These are phyloP conservation scores for Coracias cyanogaster DNA, from an alignment of 2,797 vertebrate genomes.

Conservation along the genomic window DNA sequence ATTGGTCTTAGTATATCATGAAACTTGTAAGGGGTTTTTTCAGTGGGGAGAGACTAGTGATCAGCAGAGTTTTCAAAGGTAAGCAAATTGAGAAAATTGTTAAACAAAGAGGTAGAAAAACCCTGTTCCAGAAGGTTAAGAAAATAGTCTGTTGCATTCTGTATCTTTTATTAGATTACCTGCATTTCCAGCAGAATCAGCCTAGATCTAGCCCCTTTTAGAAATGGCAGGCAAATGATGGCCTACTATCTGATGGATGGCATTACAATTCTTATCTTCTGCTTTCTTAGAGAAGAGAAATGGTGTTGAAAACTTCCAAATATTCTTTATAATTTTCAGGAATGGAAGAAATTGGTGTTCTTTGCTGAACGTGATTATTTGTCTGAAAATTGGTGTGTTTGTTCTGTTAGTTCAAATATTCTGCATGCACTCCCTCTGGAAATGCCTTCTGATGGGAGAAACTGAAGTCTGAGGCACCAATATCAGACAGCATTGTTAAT, in stretches of 20 bases:
- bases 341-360: not conserved
- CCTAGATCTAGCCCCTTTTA: not conserved
- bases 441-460: not conserved
- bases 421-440: not conserved
- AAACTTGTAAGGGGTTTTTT: not conserved
- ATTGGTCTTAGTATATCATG: not conserved
- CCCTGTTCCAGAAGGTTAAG: not conserved
- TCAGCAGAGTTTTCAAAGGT: not conserved
- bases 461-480: not conserved
- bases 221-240: not conserved
- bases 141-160: not conserved
- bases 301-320: not conserved
- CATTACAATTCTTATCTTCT: not conserved
- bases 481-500: conserved; percentile 44
- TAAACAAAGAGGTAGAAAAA: not conserved
- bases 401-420: not conserved
- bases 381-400: not conserved
- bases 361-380: not conserved
- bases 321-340: not conserved
- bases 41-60: not conserved
- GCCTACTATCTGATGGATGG: not conserved
- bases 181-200: not conserved
- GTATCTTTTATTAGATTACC: not conserved
- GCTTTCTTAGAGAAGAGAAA: not conserved
- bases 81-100: not conserved